Conservation (phyloP, 2,113 vertebrate genomes). For the Apteryx mantelli region DNA sequence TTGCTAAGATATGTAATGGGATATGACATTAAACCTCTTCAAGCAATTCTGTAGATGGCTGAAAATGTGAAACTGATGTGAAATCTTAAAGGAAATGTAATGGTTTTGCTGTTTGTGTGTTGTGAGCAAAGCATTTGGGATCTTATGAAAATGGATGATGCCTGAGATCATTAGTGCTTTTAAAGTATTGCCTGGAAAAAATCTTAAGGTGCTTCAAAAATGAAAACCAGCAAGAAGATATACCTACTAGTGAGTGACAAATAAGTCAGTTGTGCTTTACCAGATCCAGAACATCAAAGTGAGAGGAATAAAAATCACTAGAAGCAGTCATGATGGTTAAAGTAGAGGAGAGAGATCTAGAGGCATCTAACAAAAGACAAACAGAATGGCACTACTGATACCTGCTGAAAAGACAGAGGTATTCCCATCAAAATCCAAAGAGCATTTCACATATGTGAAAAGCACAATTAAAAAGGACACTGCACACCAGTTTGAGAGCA, state of each 20-base stretch:
- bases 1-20: not conserved
- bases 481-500: not conserved
- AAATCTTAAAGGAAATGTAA: not conserved
- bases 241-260: not conserved
- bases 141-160: not conserved
- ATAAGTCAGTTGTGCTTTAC: not conserved
- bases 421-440: not conserved
- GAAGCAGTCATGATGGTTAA: not conserved
- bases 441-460: not conserved
- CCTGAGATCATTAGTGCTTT: not conserved
- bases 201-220: not conserved
- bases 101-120: not conserved
- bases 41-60: not conserved
- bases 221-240: not conserved
- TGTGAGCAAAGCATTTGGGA: too few species aligned
- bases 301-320: not conserved
- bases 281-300: not conserved
- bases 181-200: not conserved
- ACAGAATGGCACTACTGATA: not conserved
- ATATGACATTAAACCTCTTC: not conserved
- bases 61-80: not conserved
- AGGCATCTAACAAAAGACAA: not conserved
- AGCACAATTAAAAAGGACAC: not conserved
- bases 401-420: not conserved
- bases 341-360: not conserved